These are phyloP conservation scores for Temnothorax curvispinosus DNA, from an alignment of 1,140 invertebrate genomes.

Conservation along the genomic window DNA sequence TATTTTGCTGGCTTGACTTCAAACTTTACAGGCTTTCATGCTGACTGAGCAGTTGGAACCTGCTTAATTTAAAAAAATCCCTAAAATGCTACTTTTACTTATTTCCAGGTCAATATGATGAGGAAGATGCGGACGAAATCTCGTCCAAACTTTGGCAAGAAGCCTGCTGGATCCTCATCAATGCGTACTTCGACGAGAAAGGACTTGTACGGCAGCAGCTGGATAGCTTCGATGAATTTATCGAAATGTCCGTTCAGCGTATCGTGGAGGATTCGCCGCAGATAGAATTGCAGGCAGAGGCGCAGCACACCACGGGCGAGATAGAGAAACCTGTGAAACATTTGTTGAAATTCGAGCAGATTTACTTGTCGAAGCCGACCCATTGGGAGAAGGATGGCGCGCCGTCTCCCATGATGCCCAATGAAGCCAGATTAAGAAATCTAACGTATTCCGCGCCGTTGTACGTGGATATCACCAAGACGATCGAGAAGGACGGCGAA, in stretches of 20 bases:
- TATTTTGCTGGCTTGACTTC: no score
- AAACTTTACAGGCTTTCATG: no score
- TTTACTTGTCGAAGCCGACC: constrained; percentile 99
- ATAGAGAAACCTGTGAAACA: constrained; percentile 96
- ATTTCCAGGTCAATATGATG: constrained; percentile 89
- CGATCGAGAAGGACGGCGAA: constrained; percentile 95
- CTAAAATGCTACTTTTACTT: not conserved
- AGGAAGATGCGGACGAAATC: constrained; percentile 95
- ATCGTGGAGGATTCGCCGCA: constrained; percentile 99
- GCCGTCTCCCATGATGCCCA: constrained; percentile 99
- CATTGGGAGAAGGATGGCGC: constrained; percentile 99
- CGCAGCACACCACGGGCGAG: constrained; percentile 97
- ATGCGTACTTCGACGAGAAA: constrained; percentile 99
- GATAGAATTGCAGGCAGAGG: constrained; percentile 98
- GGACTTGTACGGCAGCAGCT: constrained; percentile 99
- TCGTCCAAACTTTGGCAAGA: constrained; percentile 99
- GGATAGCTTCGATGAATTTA: constrained; percentile 99
- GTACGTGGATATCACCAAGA: constrained; percentile 99
- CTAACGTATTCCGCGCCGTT: constrained; percentile 98
- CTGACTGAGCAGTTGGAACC: not conserved
- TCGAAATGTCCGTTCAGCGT: constrained; percentile 99
- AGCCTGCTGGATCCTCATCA: constrained; percentile 99
- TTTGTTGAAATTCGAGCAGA: constrained; percentile 98
- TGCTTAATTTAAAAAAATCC: not conserved
- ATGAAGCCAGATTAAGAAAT: constrained; percentile 96